These are phyloP conservation scores for Pelmatolapia mariae DNA, from an alignment of 2,113 vertebrate species.

Conservation along the genomic window DNA sequence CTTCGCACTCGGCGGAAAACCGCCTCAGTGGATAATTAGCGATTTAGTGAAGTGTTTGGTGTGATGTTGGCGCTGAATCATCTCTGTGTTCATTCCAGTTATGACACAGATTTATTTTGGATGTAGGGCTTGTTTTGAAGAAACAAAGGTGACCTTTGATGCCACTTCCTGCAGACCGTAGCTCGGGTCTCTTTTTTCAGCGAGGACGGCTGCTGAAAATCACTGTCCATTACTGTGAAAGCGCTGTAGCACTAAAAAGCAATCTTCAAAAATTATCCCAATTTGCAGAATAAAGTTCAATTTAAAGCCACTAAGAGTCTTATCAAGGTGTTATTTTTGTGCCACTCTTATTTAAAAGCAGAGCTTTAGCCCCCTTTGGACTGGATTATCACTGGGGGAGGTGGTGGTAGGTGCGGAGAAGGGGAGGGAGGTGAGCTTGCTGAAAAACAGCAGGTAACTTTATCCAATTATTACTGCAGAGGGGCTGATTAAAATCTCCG, in stretches of 20 bases:
- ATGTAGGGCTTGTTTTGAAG: neutral
- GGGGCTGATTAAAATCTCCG: neutral
- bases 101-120: neutral
- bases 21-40: neutral
- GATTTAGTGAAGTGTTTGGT: neutral
- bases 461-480: neutral
- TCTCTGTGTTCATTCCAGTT: neutral
- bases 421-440: neutral
- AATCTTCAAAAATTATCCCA: neutral
- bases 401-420: fast-evolving
- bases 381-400: neutral
- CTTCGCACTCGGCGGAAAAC: fast-evolving
- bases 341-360: neutral
- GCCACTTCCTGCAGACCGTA: neutral
- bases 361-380: neutral
- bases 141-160: neutral
- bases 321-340: neutral
- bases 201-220: neutral
- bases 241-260: neutral
- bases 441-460: neutral
- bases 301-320: neutral
- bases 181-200: neutral
- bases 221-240: neutral
- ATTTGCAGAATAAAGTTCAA: neutral
- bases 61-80: neutral